Conservation (phyloP, 1,140 invertebrate genomes). For the Helicoverpa zea region DNA sequence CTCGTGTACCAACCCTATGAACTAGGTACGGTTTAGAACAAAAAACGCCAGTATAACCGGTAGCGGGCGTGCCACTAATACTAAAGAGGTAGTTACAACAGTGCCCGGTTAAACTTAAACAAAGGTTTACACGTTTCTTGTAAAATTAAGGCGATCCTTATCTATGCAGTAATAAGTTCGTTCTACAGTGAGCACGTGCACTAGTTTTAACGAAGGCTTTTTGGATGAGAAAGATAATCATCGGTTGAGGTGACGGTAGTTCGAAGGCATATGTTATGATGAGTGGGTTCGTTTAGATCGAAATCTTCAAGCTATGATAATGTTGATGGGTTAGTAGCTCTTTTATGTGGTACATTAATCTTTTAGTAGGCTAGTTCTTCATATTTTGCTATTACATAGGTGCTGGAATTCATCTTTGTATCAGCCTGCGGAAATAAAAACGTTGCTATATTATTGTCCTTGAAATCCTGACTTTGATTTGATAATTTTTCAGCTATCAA, state of each 20-base stretch:
- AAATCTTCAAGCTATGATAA: neutral
- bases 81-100: slow-evolving; percentile 73
- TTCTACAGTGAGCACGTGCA: slow-evolving; percentile 76
- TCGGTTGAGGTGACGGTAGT: slow-evolving; percentile 30
- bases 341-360: no score
- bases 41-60: slow-evolving; percentile 65
- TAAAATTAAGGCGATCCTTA: slow-evolving; percentile 82
- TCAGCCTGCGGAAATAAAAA: no score
- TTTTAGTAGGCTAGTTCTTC: no score
- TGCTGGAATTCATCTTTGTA: no score
- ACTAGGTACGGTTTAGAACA: slow-evolving; percentile 50
- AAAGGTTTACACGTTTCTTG: slow-evolving; percentile 80
- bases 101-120: slow-evolving; percentile 64
- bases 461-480: no score
- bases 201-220: slow-evolving; percentile 74
- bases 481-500: no score
- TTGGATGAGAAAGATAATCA: slow-evolving; percentile 44
- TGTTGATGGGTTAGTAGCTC: neutral
- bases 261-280: slow-evolving; percentile 17
- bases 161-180: slow-evolving; percentile 76
- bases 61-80: slow-evolving; percentile 82
- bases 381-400: no score
- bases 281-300: neutral
- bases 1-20: slow-evolving; percentile 30
- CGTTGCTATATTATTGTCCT: no score